Conservation (phyloP, 2,888 invertebrate genomes). For the Criorhina ranunculi region DNA sequence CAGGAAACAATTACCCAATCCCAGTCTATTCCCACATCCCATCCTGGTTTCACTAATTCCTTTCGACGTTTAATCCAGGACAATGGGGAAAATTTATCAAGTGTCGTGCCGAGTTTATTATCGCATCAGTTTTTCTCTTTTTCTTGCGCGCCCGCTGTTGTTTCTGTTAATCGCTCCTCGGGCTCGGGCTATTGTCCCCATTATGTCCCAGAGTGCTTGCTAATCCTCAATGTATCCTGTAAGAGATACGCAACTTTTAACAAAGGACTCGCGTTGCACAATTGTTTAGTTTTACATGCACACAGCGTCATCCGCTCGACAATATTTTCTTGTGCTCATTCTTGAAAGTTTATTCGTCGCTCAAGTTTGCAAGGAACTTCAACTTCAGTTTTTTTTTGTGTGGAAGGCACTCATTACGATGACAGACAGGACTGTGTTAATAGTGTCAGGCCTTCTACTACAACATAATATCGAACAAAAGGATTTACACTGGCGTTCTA, state of each 20-base stretch:
- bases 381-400: conserved; percentile 31
- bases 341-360: conserved; percentile 33
- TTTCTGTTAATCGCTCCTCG: conserved; percentile 57
- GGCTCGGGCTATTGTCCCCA: conserved; percentile 70
- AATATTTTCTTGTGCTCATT: conserved; percentile 4
- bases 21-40: conserved; percentile 28
- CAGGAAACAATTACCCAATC: conserved; percentile 70
- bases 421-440: conserved; percentile 39
- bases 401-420: not conserved
- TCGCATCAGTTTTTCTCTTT: conserved; percentile 45
- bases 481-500: not conserved
- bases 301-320: not conserved
- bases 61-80: conserved; percentile 70
- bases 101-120: conserved; percentile 71
- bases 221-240: conserved; percentile 56
- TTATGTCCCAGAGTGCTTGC: conserved; percentile 42
- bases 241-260: conserved; percentile 58
- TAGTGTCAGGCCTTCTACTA: not conserved
- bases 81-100: conserved; percentile 69
- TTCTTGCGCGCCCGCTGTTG: conserved; percentile 28
- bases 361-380: conserved; percentile 34
- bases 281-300: conserved; percentile 43
- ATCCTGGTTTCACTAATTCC: conserved; percentile 61
- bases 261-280: conserved; percentile 27
- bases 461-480: not conserved